phyloP scores from a whole-genome alignment of 2,113 vertebrate genomes.

The Rissa tridactyla region DNA sequence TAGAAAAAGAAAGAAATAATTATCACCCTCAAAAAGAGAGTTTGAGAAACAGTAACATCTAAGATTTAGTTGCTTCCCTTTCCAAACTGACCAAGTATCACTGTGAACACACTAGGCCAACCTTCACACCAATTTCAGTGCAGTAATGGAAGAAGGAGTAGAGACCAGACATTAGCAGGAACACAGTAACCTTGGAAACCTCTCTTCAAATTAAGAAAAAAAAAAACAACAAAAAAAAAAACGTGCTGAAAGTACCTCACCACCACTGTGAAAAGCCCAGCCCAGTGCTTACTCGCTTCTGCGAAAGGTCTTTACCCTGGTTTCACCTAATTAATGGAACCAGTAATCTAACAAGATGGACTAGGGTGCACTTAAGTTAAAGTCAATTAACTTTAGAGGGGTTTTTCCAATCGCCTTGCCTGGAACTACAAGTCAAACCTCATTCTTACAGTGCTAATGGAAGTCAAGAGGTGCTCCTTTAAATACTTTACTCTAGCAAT shows the following conservation, averaged over 20 bases:
- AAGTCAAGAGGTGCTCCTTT: background rate
- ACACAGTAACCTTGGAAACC: background rate
- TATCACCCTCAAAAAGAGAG: background rate
- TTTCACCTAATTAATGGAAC: background rate
- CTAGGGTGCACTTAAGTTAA: background rate
- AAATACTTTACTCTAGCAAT: background rate
- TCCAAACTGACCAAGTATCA: background rate
- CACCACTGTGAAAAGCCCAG: background rate
- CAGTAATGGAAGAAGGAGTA: background rate
- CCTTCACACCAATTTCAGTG: background rate
- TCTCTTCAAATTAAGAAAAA: background rate
- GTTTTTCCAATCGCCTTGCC: background rate
- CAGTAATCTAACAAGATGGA: background rate
- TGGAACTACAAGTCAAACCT: background rate
- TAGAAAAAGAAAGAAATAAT: background rate
- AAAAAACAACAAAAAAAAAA: background rate
- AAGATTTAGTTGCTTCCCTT: background rate
- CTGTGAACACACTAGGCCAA: background rate
- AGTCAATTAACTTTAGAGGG: background rate
- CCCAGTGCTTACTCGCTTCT: background rate
- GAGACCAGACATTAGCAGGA: background rate
- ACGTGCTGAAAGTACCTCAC: background rate
- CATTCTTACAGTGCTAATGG: background rate
- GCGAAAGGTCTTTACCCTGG: background rate
- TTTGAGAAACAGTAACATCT: background rate